Evolutionary conservation across 2,113 vertebrate species (phyloP).

Genomic region (Tupaia chinensis): DNA sequence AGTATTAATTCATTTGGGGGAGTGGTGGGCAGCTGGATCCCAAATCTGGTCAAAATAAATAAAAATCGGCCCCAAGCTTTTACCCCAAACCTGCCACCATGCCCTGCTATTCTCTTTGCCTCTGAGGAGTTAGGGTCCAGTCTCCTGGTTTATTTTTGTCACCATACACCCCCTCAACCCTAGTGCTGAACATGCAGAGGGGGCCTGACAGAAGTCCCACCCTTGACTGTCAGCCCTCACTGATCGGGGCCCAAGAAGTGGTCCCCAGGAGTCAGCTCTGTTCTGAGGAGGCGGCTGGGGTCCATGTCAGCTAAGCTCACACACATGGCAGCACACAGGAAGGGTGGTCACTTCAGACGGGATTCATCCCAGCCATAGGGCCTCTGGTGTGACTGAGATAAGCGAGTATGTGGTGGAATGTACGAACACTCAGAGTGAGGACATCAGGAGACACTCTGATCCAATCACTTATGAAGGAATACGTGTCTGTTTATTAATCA

Average conservation of each 20-base stretch:
- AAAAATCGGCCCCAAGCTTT: constrained; percentile 21
- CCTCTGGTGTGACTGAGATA: constrained; percentile 78
- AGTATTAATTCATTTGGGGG: constrained; percentile 32
- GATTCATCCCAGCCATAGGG: constrained; percentile 68
- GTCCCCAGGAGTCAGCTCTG: not conserved
- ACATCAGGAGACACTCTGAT: constrained; percentile 79
- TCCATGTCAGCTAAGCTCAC: constrained; percentile 35
- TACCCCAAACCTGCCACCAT: not conserved
- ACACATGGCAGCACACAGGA: not conserved
- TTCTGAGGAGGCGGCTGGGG: constrained; percentile 41
- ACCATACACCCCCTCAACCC: not conserved
- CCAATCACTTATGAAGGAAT: constrained; percentile 83
- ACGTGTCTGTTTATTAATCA: constrained; percentile 84
- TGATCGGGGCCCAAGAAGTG: not conserved
- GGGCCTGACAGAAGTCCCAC: not conserved
- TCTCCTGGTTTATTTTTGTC: not conserved
- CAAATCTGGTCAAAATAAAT: constrained; percentile 44
- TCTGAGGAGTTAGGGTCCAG: not conserved
- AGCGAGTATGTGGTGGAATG: constrained; percentile 79
- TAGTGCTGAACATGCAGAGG: not conserved
- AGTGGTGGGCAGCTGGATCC: not conserved
- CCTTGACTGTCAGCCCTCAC: not conserved
- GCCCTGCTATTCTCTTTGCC: not conserved
- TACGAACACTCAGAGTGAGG: constrained; percentile 78
- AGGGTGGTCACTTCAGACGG: constrained; percentile 55